Conservation (phyloP, 2,888 invertebrate species). For the Leucania comma region DNA sequence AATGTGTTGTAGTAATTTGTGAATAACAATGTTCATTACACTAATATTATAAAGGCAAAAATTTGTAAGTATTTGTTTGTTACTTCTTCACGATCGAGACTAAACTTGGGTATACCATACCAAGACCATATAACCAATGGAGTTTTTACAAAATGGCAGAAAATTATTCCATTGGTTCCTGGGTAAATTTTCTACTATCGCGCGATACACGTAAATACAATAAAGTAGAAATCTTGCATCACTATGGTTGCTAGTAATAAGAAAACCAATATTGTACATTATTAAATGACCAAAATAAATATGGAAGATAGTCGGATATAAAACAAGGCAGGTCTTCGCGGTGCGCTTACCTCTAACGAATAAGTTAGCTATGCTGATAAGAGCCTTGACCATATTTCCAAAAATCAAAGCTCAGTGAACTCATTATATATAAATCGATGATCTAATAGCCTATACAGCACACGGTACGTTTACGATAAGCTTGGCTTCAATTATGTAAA, state of each 20-base stretch:
- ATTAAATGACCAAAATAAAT: not conserved
- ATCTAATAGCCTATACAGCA: constrained; percentile 6
- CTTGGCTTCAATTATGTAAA: constrained; percentile 39
- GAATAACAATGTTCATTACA: not conserved
- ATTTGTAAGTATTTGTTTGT: too few species aligned
- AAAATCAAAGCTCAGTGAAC: constrained; percentile 1
- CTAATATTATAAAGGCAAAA: not conserved
- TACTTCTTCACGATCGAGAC: too few species aligned
- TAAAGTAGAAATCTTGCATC: too few species aligned
- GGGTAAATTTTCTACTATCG: too few species aligned
- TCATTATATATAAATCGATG: constrained; percentile 4
- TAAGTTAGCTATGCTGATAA: not conserved
- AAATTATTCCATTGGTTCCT: too few species aligned
- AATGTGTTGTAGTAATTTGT: too few species aligned
- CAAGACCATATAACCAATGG: too few species aligned
- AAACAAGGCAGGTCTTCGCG: not conserved
- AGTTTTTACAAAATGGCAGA: too few species aligned
- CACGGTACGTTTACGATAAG: not conserved
- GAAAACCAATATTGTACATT: not conserved
- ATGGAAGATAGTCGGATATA: too few species aligned
- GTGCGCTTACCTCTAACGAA: not conserved
- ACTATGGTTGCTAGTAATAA: not conserved
- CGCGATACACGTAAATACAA: too few species aligned
- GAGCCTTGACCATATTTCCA: not conserved
- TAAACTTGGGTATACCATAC: too few species aligned